Evolutionary conservation across 2,113 vertebrate species (phyloP).

Genomic region (Mystacornis crossleyi): DNA sequence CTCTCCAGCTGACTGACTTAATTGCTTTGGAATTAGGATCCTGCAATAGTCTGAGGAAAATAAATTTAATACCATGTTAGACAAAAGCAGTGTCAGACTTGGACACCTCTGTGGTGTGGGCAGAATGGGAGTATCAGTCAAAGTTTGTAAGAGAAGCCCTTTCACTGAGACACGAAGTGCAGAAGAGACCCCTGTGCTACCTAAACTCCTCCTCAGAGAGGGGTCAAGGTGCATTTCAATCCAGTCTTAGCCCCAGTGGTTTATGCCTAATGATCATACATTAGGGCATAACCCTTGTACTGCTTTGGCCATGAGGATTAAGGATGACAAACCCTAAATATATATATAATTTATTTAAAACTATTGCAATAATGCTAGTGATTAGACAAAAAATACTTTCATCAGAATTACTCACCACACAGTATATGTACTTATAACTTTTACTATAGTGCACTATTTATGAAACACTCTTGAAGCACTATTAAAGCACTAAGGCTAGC

Average conservation of each 20-base stretch:
- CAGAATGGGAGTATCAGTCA: not conserved
- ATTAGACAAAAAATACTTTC: not conserved
- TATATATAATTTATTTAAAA: not conserved
- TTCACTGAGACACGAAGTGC: too few species aligned
- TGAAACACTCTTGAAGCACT: not conserved
- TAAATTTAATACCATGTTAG: fast-evolving
- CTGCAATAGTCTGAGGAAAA: not conserved
- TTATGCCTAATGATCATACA: too few species aligned
- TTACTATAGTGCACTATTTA: not conserved
- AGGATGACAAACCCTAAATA: not conserved
- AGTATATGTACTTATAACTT: not conserved
- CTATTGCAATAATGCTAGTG: not conserved
- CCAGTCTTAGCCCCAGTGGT: too few species aligned
- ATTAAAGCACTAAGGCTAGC: not conserved
- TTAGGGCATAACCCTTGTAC: not conserved
- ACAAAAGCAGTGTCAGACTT: not conserved
- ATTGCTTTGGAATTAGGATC: not conserved
- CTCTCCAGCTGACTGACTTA: not conserved
- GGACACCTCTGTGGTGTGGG: not conserved
- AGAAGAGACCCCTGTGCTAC: not conserved
- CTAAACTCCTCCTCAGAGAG: not conserved
- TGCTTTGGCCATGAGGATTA: not conserved
- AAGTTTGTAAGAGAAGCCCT: not conserved
- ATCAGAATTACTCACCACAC: not conserved
- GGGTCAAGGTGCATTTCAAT: not conserved